phyloP scores from a whole-genome alignment of 1,140 invertebrate genomes.

The Pseudomyrmex dendroicus region DNA sequence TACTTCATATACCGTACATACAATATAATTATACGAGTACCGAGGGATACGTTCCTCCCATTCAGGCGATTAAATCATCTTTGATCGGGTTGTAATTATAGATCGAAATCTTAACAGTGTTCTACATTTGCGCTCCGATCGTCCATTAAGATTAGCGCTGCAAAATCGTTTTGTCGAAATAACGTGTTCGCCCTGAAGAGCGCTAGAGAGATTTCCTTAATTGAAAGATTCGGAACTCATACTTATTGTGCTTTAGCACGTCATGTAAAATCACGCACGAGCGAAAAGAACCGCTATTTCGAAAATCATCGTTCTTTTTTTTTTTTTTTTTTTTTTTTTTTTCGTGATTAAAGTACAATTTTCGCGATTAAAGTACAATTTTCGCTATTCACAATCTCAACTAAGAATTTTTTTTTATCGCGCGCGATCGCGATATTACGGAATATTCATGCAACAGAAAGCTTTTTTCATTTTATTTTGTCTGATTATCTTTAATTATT shows the following conservation, averaged over 20 bases:
- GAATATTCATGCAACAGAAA: not conserved
- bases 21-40: not conserved
- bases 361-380: conserved; percentile 17
- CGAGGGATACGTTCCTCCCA: conserved; percentile 7
- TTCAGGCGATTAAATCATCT: conserved; percentile 24
- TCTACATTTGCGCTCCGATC: conserved; percentile 34
- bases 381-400: not conserved
- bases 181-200: conserved; percentile 8
- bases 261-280: conserved; percentile 33
- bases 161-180: conserved; percentile 26
- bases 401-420: not conserved
- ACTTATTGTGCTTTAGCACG: conserved; percentile 17
- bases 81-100: conserved; percentile 34
- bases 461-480: not conserved
- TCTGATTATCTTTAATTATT: not conserved
- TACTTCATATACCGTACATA: not conserved
- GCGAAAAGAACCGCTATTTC: not conserved
- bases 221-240: conserved; percentile 43
- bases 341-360: conserved; percentile 15
- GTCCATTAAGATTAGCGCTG: conserved; percentile 6
- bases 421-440: not conserved
- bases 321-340: too few relatives aligned
- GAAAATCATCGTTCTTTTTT: too few relatives aligned
- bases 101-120: conserved; percentile 15
- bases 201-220: conserved; percentile 11